Conservation (phyloP, 2,113 vertebrate species). For the Myotis davidii region DNA sequence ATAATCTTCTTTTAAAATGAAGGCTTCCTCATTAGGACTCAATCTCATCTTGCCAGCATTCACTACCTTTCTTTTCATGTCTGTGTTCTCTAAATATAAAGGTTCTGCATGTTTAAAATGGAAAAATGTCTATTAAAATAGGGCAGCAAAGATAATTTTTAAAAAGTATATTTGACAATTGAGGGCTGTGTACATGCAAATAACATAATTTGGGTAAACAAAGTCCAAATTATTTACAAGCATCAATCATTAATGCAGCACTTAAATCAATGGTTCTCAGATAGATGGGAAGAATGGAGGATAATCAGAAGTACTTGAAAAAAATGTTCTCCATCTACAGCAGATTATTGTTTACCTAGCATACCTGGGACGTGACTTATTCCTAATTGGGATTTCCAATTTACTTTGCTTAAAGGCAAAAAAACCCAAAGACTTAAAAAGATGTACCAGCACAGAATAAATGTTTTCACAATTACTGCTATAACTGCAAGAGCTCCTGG, state of each 20-base stretch:
- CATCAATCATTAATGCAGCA: background rate
- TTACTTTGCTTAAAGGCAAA: background rate
- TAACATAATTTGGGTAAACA: conserved; percentile 11
- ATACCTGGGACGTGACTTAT: background rate
- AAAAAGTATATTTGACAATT: background rate
- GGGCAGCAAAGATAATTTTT: background rate
- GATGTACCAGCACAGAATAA: background rate
- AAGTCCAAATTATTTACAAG: background rate
- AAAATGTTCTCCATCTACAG: background rate
- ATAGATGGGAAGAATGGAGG: background rate
- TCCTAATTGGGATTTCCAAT: background rate
- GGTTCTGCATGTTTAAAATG: conserved; percentile 43
- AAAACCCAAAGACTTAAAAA: background rate
- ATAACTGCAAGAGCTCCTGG: background rate
- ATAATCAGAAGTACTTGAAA: background rate
- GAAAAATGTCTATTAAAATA: background rate
- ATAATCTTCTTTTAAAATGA: conserved; percentile 91
- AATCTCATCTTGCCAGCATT: conserved; percentile 83
- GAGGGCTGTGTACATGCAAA: background rate
- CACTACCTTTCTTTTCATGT: conserved; percentile 90
- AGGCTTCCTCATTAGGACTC: conserved; percentile 96
- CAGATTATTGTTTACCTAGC: background rate
- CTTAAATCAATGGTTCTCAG: background rate
- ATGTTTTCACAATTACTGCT: background rate
- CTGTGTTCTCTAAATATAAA: background rate